These are phyloP conservation scores for Ormyrus rosae DNA, from an alignment of 2,888 invertebrate genomes.

Conservation along the genomic window DNA sequence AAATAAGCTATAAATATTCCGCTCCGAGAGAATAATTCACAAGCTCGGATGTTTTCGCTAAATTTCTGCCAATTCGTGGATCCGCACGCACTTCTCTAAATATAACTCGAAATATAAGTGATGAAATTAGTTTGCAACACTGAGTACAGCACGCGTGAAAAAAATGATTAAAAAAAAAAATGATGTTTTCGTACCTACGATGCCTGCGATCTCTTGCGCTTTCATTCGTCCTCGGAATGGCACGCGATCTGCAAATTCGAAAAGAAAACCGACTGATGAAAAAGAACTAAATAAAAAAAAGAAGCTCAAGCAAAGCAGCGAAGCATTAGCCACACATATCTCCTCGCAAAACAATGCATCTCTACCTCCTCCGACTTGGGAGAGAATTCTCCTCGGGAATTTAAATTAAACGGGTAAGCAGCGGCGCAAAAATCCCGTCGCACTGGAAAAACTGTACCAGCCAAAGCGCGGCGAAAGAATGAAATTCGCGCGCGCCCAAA, in stretches of 20 bases:
- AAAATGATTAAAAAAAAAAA: slow-evolving; percentile 55
- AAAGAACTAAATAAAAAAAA: slow-evolving; percentile 39
- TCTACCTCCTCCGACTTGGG: neutral
- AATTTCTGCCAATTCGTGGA: too few relatives aligned
- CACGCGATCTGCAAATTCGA: slow-evolving; percentile 57
- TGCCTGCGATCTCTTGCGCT: slow-evolving; percentile 53
- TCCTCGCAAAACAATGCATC: neutral
- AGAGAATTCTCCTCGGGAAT: slow-evolving; percentile 27
- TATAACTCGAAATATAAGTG: neutral
- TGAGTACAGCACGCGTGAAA: slow-evolving; percentile 1
- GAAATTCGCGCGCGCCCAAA: slow-evolving; percentile 21
- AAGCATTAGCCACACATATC: slow-evolving; percentile 18
- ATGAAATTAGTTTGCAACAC: neutral
- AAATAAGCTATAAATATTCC: too few relatives aligned
- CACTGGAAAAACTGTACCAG: neutral
- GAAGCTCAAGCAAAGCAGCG: neutral
- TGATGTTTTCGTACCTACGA: slow-evolving; percentile 55
- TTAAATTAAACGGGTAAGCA: slow-evolving; percentile 24
- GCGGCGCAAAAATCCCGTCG: neutral
- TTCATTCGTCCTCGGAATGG: slow-evolving; percentile 55
- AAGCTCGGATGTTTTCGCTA: too few relatives aligned
- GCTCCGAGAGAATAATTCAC: too few relatives aligned
- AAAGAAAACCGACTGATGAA: slow-evolving; percentile 49
- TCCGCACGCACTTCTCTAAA: too few relatives aligned
- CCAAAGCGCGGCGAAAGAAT: slow-evolving; percentile 5